phyloP scores from a whole-genome alignment of 2,888 invertebrate genomes.

The Drosophila birchii region DNA sequence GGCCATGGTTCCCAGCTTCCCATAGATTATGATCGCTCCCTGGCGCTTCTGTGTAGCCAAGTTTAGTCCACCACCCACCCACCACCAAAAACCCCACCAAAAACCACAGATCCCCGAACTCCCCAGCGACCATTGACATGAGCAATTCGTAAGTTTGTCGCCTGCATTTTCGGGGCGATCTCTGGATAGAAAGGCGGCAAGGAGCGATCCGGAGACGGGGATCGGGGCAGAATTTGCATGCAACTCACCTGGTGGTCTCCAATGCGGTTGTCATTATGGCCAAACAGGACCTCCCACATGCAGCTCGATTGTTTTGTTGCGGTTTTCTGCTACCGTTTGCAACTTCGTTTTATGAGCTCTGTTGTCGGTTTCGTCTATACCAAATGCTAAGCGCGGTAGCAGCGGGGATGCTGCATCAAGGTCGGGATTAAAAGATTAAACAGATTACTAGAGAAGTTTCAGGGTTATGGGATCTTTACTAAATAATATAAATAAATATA shows the following conservation, averaged over 20 bases:
- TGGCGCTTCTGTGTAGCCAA: slow-evolving; percentile 62
- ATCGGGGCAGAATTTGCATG: slow-evolving; percentile 69
- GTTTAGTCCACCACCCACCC: slow-evolving; percentile 23
- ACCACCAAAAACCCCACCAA: neutral
- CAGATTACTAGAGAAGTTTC: too few species aligned
- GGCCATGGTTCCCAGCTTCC: slow-evolving; percentile 52
- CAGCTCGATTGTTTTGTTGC: slow-evolving; percentile 70
- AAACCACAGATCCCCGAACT: slow-evolving; percentile 28
- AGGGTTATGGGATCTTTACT: neutral
- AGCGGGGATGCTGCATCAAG: slow-evolving; percentile 19
- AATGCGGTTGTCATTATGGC: slow-evolving; percentile 72
- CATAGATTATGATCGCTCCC: slow-evolving; percentile 76
- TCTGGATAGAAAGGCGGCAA: slow-evolving; percentile 30
- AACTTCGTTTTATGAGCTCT: slow-evolving; percentile 48
- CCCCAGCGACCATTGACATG: slow-evolving; percentile 64
- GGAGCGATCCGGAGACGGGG: slow-evolving; percentile 1
- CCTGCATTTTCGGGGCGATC: slow-evolving; percentile 57
- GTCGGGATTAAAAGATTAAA: neutral
- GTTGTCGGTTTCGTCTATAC: slow-evolving; percentile 49
- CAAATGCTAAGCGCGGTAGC: slow-evolving; percentile 15
- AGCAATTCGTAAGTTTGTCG: slow-evolving; percentile 83
- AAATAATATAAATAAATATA: neutral
- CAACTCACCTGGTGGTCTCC: slow-evolving; percentile 72
- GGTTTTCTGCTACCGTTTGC: slow-evolving; percentile 77
- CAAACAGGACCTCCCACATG: slow-evolving; percentile 78